phyloP scores from a whole-genome alignment of 2,797 vertebrate genomes.

The Lemur catta region DNA sequence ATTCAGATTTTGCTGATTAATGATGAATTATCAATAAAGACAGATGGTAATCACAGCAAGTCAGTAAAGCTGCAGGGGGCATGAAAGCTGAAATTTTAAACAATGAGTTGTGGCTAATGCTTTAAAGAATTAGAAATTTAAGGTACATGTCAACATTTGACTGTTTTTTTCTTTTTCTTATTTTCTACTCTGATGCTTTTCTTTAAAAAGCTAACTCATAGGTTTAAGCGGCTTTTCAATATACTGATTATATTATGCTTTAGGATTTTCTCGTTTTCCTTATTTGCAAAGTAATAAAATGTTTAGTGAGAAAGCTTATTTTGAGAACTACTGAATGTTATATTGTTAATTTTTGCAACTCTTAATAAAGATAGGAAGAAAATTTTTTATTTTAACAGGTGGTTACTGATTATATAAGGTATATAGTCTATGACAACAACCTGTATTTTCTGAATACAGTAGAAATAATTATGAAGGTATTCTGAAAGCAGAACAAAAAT shows the following conservation, averaged over 20 bases:
- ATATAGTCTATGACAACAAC: background rate
- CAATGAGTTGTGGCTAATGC: background rate
- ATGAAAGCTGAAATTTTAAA: background rate
- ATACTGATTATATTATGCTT: background rate
- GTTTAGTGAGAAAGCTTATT: slow-evolving; percentile 5
- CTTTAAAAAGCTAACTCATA: background rate
- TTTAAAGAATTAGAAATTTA: slow-evolving; percentile 14
- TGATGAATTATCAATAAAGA: background rate
- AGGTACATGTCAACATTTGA: background rate
- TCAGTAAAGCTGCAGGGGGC: background rate
- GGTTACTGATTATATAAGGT: background rate
- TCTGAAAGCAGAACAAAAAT: slow-evolving; percentile 20
- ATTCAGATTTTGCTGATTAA: background rate
- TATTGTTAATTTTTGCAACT: slow-evolving; percentile 34
- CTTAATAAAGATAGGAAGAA: background rate
- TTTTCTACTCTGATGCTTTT: background rate
- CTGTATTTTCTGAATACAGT: background rate
- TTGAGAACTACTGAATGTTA: slow-evolving; percentile 22
- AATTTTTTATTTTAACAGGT: slow-evolving; percentile 37
- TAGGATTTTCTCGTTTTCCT: background rate
- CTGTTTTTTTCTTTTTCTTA: background rate
- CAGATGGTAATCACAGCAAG: background rate
- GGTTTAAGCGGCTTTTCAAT: background rate
- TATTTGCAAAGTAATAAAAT: slow-evolving; percentile 1
- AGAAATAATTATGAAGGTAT: background rate